Evolutionary conservation across 2,888 invertebrate genomes (phyloP).

Genomic region (Eretmocerus hayati): DNA sequence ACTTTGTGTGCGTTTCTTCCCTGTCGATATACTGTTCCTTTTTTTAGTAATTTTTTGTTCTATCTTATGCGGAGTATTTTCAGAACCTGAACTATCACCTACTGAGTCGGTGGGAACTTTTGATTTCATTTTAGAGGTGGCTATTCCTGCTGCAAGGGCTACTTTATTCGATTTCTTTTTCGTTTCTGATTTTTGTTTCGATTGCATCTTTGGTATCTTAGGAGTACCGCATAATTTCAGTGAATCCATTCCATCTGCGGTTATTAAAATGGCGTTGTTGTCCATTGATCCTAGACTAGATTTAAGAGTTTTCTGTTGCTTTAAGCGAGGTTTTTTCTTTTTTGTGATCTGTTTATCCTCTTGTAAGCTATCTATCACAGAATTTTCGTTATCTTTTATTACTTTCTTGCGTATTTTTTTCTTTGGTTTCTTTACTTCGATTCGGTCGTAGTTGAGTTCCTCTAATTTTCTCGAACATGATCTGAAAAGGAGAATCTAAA

Average conservation of each 20-base stretch:
- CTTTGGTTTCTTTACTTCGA: conserved; percentile 28
- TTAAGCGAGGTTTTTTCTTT: conserved; percentile 36
- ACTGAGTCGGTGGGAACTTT: conserved; percentile 24
- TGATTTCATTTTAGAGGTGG: conserved; percentile 26
- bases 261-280: conserved; percentile 15
- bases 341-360: conserved; percentile 27
- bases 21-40: conserved; percentile 16
- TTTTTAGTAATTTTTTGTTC: conserved; percentile 23
- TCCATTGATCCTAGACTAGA: conserved; percentile 23
- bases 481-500: conserved; percentile 40
- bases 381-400: conserved; percentile 24
- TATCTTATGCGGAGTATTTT: conserved; percentile 25
- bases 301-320: conserved; percentile 32
- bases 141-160: conserved; percentile 52
- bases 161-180: conserved; percentile 51
- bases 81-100: conserved; percentile 35
- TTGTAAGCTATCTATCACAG: conserved; percentile 28
- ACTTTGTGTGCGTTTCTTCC: conserved; percentile 32
- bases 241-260: conserved; percentile 32
- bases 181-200: conserved; percentile 34
- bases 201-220: conserved; percentile 30
- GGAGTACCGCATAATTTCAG: conserved; percentile 32
- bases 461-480: conserved; percentile 61
- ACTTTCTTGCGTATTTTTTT: conserved; percentile 28
- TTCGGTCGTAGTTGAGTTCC: conserved; percentile 32